phyloP scores from a whole-genome alignment of 2,797 vertebrate species.

The Aratinga solstitialis region DNA sequence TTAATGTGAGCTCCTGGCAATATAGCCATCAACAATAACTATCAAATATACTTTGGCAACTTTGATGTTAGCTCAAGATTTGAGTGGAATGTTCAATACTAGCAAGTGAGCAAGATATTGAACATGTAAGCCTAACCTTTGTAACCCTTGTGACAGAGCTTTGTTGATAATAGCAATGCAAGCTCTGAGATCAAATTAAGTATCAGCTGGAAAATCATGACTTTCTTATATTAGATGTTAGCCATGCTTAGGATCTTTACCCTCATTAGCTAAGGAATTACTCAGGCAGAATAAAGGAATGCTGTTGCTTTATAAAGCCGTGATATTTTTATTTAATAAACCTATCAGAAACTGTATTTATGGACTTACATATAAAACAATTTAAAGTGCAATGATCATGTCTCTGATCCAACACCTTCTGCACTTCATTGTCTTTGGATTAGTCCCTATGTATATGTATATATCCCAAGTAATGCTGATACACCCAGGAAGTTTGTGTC shows the following conservation, averaged over 20 bases:
- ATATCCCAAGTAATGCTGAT: background rate
- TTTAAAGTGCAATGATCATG: background rate
- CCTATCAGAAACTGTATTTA: background rate
- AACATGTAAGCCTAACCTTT: background rate
- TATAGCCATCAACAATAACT: background rate
- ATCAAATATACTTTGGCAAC: conserved; percentile 6
- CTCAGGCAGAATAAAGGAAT: background rate
- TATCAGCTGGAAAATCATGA: conserved; percentile 6
- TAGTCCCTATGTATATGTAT: background rate
- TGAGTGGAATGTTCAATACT: background rate
- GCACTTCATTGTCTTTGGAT: background rate
- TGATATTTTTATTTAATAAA: background rate
- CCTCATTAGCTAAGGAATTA: background rate
- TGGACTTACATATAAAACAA: background rate
- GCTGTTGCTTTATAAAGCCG: background rate
- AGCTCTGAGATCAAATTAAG: background rate
- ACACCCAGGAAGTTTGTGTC: background rate
- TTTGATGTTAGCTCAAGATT: background rate
- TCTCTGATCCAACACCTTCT: background rate
- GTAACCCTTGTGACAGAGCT: background rate
- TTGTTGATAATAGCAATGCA: background rate
- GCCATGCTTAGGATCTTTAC: background rate
- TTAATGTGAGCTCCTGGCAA: background rate
- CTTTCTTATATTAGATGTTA: background rate
- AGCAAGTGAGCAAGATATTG: background rate